Evolutionary conservation across 2,113 vertebrate genomes (phyloP).

Genomic region (Ptychochromis oligacanthus): DNA sequence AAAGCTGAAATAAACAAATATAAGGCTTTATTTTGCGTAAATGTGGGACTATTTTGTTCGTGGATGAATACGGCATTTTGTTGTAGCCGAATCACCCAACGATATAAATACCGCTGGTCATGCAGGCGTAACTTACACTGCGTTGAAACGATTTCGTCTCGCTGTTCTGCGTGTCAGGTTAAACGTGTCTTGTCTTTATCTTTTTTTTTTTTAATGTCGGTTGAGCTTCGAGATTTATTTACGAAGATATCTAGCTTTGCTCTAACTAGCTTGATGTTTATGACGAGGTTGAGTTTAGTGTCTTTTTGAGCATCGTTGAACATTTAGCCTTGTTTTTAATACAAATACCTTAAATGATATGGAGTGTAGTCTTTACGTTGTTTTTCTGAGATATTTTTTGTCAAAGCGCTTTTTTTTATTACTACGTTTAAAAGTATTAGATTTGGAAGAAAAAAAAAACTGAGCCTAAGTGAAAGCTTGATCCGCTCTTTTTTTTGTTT

Average conservation of each 20-base stretch:
- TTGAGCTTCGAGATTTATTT: accelerated
- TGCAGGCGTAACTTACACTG: not conserved
- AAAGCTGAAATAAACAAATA: not conserved
- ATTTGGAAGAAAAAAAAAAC: not conserved
- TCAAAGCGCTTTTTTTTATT: not conserved
- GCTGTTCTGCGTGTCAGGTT: accelerated
- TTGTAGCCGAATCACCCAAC: not conserved
- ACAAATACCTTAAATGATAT: not conserved
- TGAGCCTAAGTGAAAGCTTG: not conserved
- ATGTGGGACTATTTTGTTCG: slow-evolving; percentile 53
- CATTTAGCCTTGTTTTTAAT: not conserved
- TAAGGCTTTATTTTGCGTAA: not conserved
- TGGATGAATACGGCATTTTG: slow-evolving; percentile 52
- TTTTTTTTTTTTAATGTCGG: not conserved
- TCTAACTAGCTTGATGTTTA: not conserved
- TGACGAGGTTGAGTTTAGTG: not conserved
- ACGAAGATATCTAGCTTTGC: accelerated
- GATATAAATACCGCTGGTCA: slow-evolving; percentile 36
- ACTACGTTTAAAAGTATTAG: not conserved
- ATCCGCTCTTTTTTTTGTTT: too few relatives aligned
- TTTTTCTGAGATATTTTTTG: not conserved
- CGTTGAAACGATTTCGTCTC: not conserved
- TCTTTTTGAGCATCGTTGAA: not conserved
- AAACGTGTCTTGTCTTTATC: not conserved
- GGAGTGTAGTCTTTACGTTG: accelerated